phyloP scores from a whole-genome alignment of 2,888 invertebrate genomes.

The Nymphalis polychloros region DNA sequence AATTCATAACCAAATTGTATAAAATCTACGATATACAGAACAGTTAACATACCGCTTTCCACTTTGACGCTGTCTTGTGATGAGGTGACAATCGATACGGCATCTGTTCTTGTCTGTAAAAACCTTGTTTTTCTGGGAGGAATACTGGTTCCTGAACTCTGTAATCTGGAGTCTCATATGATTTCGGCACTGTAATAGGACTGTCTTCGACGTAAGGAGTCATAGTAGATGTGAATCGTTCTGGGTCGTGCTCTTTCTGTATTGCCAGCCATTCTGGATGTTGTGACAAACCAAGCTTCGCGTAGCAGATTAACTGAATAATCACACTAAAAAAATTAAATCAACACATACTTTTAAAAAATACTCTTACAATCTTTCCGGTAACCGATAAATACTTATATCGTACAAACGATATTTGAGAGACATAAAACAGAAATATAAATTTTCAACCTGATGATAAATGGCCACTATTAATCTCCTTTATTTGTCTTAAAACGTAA shows the following conservation, averaged over 20 bases:
- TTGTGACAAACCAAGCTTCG: not conserved
- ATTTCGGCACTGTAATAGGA: slow-evolving; percentile 10
- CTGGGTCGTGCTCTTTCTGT: slow-evolving; percentile 29
- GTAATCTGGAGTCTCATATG: slow-evolving; percentile 35
- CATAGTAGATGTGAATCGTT: slow-evolving; percentile 10
- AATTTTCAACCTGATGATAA: no score
- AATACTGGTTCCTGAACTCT: slow-evolving; percentile 32
- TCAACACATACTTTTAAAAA: no score
- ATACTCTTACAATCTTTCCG: no score
- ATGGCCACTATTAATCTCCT: no score
- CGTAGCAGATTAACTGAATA: not conserved
- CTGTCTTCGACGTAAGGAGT: slow-evolving; percentile 20
- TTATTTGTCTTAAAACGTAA: no score
- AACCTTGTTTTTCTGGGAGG: not conserved
- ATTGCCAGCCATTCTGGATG: not conserved
- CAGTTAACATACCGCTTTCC: not conserved
- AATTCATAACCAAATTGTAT: no score
- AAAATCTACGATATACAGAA: no score
- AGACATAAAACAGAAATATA: no score
- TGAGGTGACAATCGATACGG: slow-evolving; percentile 40
- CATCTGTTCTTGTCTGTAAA: slow-evolving; percentile 31
- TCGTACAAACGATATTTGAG: no score
- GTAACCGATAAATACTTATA: no score
- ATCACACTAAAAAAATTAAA: not conserved
- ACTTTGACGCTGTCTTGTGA: not conserved